These are phyloP conservation scores for Pomatostomus ruficeps DNA, from an alignment of 2,113 vertebrate genomes.

Conservation along the genomic window DNA sequence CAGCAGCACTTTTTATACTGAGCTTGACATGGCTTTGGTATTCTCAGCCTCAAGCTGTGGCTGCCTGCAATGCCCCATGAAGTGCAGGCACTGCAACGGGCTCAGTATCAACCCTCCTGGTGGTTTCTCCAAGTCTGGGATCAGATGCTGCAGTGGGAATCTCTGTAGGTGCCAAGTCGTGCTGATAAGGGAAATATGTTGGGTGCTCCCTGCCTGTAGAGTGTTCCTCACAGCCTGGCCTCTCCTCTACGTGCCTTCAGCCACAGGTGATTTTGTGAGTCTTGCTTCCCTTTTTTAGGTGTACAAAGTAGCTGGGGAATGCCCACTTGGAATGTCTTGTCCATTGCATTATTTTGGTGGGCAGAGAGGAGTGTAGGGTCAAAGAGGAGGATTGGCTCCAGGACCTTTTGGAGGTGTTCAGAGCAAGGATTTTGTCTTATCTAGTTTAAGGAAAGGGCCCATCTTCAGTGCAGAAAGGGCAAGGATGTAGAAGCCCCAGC, in stretches of 20 bases:
- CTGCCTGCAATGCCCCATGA: not conserved
- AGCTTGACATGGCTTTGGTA: not conserved
- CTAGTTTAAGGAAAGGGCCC: not conserved
- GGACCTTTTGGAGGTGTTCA: not conserved
- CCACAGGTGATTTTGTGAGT: not conserved
- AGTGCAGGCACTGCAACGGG: not conserved
- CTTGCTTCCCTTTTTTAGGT: not conserved
- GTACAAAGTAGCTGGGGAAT: not conserved
- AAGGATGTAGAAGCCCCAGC: not conserved
- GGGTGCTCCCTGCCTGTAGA: not conserved
- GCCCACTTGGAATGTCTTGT: not conserved
- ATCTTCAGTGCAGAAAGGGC: not conserved
- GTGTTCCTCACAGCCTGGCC: not conserved
- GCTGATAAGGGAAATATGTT: not conserved
- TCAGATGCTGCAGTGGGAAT: not conserved
- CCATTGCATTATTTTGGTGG: not conserved
- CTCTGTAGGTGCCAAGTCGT: not conserved
- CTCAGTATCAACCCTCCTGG: not conserved
- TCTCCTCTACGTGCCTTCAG: not conserved
- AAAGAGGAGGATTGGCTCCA: not conserved
- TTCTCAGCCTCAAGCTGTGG: not conserved
- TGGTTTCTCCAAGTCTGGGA: not conserved
- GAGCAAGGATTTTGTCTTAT: not conserved
- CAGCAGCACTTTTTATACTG: not conserved
- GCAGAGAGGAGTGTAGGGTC: not conserved